Percentiles rank a stretch among this genome's conserved stretches.
Evolutionary conservation across 2,888 invertebrate genomes (phyloP).

Genomic region (Cosmopolites sordidus): DNA sequence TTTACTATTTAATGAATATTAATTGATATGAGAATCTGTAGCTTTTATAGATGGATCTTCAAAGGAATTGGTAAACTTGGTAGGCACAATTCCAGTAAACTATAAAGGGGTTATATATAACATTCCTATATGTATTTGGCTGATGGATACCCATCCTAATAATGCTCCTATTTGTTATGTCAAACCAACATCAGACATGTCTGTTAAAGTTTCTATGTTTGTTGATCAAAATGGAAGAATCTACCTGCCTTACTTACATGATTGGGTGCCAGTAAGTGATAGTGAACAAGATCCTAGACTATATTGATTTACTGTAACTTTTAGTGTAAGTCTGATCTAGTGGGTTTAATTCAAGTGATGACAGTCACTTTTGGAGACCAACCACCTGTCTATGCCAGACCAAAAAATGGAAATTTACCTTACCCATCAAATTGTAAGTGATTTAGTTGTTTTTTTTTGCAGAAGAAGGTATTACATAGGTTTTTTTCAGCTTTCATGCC

Average conservation of each 20-base stretch:
- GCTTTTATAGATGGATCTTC: slow-evolving; percentile 85
- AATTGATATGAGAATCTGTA: slow-evolving; percentile 37
- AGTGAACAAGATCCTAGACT: slow-evolving; percentile 1
- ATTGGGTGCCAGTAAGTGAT: slow-evolving; percentile 73
- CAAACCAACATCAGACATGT: slow-evolving; percentile 91
- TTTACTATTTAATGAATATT: not conserved
- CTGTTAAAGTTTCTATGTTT: slow-evolving; percentile 88
- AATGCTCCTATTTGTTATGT: slow-evolving; percentile 95
- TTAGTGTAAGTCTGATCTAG: slow-evolving; percentile 75
- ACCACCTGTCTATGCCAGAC: slow-evolving; percentile 87
- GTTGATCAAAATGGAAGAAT: slow-evolving; percentile 95
- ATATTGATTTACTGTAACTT: slow-evolving; percentile 4
- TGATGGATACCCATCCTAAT: slow-evolving; percentile 95
- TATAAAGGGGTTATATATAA: slow-evolving; percentile 88
- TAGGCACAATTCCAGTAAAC: slow-evolving; percentile 89
- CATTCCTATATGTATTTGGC: slow-evolving; percentile 94
- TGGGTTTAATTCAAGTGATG: slow-evolving; percentile 87
- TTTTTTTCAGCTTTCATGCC: slow-evolving; percentile 8
- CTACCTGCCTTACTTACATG: slow-evolving; percentile 93
- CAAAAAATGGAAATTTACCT: slow-evolving; percentile 43
- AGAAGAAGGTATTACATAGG: too few relatives aligned
- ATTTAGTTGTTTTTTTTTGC: not conserved
- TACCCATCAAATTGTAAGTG: slow-evolving; percentile 13
- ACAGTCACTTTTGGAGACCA: slow-evolving; percentile 88
- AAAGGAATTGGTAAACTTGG: slow-evolving; percentile 76